Evolutionary conservation across 1,140 invertebrate genomes (phyloP).

Genomic region (Drosophila chauvacae): DNA sequence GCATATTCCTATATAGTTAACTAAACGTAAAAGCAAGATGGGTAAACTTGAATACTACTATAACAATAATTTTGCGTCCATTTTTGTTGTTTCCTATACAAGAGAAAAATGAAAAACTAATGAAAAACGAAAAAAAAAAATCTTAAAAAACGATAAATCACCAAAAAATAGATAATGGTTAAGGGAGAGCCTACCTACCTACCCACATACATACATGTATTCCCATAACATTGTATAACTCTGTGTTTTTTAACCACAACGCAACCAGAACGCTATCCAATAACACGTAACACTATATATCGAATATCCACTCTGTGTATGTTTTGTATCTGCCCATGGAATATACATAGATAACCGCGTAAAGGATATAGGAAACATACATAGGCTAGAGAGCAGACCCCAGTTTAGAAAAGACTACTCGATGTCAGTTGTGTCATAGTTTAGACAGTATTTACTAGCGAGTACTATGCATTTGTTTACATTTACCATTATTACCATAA

Average conservation of each 20-base stretch:
- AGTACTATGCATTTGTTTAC: slow-evolving; percentile 41
- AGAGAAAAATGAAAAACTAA: slow-evolving; percentile 26
- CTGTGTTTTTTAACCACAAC: slow-evolving; percentile 31
- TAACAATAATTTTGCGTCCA: slow-evolving; percentile 81
- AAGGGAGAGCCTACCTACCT: neutral
- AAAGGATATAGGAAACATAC: slow-evolving; percentile 33
- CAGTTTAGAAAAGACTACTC: slow-evolving; percentile 51
- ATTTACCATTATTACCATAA: slow-evolving; percentile 21
- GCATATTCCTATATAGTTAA: slow-evolving; percentile 80
- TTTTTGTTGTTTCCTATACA: slow-evolving; percentile 79
- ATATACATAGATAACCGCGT: slow-evolving; percentile 25
- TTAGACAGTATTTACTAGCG: slow-evolving; percentile 59
- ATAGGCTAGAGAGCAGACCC: slow-evolving; percentile 26
- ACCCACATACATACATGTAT: neutral
- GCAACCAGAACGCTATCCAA: slow-evolving; percentile 23
- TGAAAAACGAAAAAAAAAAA: slow-evolving; percentile 15
- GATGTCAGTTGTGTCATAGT: slow-evolving; percentile 74
- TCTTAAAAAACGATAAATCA: slow-evolving; percentile 6
- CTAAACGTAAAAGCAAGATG: slow-evolving; percentile 64
- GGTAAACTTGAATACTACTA: slow-evolving; percentile 53
- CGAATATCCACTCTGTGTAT: slow-evolving; percentile 54
- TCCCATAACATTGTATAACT: slow-evolving; percentile 31
- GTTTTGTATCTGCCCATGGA: slow-evolving; percentile 60
- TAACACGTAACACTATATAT: slow-evolving; percentile 33
- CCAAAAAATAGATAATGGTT: slow-evolving; percentile 1